Evolutionary conservation across 2,113 vertebrate genomes (phyloP), one percentile per base, ranked within the genome.

Genomic region (Bettongia penicillata): DNA sequence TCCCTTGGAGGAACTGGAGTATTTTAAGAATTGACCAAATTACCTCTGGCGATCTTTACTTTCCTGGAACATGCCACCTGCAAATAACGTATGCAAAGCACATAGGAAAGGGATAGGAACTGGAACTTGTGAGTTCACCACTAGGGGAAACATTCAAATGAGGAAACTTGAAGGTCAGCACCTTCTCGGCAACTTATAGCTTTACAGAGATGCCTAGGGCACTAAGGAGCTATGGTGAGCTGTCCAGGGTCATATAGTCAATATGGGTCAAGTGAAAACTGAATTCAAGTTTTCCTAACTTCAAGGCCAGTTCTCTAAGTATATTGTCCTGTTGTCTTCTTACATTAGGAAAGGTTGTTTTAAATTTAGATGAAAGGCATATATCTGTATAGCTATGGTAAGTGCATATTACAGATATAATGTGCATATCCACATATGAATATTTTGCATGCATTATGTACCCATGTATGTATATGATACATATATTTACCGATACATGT

Each of bases 1-100:
- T 97, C 95, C 94, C 89, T 91, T 0, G 51, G 96, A 10, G 37
- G 93, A 95, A 95, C 92, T 89, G 10, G 92, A 48, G 91, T 90
- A 61, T 95, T 91, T 96, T 11, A 53, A 94, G 94, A 97, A 90
- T 31, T 52, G 77, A 9, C 31, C 8, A 55, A 23, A 49, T 10
- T 68, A 68, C 4, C 14, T 37, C 57, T 25, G 3, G 2, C 50
- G 51, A 2, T 90, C 94, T 51, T 84, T 3, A 47, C 89, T 93
- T 43, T 10, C 19, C 51, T 28, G 0, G 2, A 51, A 68, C 11
- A 31, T 68, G 57, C 11, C 37, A 37, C 28, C 11, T 68, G 28
- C 28, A 68, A 68, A 68, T 37, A 68, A 68, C 12, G 10, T 4
- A 37, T 37, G 31, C 31, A 37, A 68, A 37, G 57, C 8, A 61